These are phyloP conservation scores for Uloborus plumipes DNA, from an alignment of 2,888 invertebrate genomes.

Conservation along the genomic window DNA sequence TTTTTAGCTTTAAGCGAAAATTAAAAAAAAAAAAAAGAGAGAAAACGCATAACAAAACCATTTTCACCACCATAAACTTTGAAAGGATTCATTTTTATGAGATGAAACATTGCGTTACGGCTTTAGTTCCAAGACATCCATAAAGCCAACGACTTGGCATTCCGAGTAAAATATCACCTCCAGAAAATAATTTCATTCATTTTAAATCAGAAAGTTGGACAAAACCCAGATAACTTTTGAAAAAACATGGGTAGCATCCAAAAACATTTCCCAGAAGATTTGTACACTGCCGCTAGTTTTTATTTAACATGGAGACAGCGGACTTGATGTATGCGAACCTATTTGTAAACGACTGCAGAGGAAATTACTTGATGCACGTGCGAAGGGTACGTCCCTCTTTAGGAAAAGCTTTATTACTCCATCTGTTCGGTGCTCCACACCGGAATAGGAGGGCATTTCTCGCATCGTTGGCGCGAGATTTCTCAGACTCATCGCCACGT, in stretches of 20 bases:
- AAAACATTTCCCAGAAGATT: constrained; percentile 50
- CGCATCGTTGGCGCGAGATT: constrained; percentile 36
- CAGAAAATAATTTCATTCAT: constrained; percentile 57
- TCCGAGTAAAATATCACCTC: constrained; percentile 46
- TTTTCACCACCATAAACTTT: no score
- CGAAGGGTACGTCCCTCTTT: constrained; percentile 23
- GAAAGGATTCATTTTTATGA: no score
- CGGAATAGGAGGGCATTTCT: constrained; percentile 19
- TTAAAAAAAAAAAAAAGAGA: no score
- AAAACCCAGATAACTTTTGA: constrained; percentile 42
- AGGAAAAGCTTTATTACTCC: constrained; percentile 22
- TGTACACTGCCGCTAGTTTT: constrained; percentile 22
- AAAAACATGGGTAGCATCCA: constrained; percentile 45
- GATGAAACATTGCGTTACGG: no score
- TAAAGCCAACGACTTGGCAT: no score
- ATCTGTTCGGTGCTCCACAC: constrained; percentile 38
- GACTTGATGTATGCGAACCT: constrained; percentile 33
- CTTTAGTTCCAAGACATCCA: no score
- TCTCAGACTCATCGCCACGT: neutral
- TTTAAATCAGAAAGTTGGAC: constrained; percentile 51
- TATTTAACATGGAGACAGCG: constrained; percentile 10
- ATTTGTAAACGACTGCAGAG: constrained; percentile 22
- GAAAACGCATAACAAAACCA: no score
- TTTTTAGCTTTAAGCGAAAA: no score
- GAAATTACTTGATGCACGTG: constrained; percentile 32